Conservation (phyloP, 23 tunicate species). For the Aplidium turbinatum region DNA sequence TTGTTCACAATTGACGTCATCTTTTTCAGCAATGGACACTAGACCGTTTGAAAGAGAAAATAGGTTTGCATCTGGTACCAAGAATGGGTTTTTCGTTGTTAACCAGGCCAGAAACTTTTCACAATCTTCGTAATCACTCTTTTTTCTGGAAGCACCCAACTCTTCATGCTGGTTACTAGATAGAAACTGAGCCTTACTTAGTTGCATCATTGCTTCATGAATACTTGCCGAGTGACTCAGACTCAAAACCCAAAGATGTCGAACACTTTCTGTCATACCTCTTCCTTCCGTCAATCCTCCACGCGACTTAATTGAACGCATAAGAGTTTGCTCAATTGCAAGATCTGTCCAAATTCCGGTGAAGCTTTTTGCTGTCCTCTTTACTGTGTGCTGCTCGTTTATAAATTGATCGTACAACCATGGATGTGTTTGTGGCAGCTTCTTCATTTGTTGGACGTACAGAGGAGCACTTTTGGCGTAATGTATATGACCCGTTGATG, state of each 20-base stretch:
- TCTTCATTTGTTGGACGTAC: background rate
- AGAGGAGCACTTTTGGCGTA: conserved; percentile 1
- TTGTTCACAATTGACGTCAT: no score
- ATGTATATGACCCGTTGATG: conserved; percentile 8
- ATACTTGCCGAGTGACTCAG: no score
- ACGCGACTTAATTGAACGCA: conserved; percentile 3
- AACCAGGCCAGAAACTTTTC: no score
- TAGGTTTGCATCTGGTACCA: no score
- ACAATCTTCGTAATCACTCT: no score
- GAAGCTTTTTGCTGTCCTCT: background rate
- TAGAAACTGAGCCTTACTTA: no score
- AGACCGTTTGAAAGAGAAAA: no score
- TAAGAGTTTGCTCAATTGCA: conserved; percentile 13
- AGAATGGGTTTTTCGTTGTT: no score
- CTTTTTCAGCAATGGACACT: no score
- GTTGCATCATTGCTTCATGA: no score
- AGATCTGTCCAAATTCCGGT: conserved; percentile 15
- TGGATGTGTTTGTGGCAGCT: background rate
- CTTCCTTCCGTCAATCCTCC: conserved; percentile 17
- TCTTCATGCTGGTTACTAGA: no score
- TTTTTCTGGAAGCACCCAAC: no score
- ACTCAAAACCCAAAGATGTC: conserved; percentile 2
- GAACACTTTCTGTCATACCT: conserved; percentile 21
- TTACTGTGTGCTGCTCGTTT: background rate
- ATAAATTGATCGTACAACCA: conserved; percentile 9